Evolutionary conservation across 2,888 invertebrate genomes (phyloP).

Genomic region (Aporophyla lueneburgensis): DNA sequence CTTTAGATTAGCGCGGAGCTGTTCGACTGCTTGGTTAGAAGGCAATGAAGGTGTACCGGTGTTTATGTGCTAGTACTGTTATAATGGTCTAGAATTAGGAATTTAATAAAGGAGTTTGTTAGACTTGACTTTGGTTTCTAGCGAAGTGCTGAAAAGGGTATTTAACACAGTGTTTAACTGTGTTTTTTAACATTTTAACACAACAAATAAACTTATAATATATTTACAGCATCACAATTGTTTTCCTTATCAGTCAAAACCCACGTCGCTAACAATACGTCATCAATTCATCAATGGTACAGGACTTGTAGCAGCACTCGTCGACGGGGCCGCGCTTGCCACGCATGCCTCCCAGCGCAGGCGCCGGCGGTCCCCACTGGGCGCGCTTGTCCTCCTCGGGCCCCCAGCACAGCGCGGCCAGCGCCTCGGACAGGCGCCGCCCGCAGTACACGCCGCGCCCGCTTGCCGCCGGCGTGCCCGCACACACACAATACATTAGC

Average conservation of each 20-base stretch:
- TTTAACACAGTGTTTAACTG: too few species aligned
- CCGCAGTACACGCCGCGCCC: slow-evolving; percentile 52
- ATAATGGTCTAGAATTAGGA: not conserved
- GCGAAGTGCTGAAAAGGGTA: too few species aligned
- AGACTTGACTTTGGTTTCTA: not conserved
- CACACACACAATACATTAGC: slow-evolving; percentile 26
- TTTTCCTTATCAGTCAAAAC: not conserved
- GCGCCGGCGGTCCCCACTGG: slow-evolving; percentile 24
- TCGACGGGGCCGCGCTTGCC: slow-evolving; percentile 64
- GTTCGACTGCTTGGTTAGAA: slow-evolving; percentile 9
- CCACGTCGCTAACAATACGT: slow-evolving; percentile 60
- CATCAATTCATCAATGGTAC: slow-evolving; percentile 66
- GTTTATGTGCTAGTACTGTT: slow-evolving; percentile 9
- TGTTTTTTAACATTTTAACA: too few species aligned
- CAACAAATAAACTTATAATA: not conserved
- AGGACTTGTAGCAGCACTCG: slow-evolving; percentile 73
- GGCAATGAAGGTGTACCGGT: not conserved
- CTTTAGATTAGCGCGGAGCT: slow-evolving; percentile 13
- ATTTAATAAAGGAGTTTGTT: not conserved
- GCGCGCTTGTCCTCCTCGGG: slow-evolving; percentile 43
- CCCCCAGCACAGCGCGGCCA: slow-evolving; percentile 49
- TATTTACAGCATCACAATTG: slow-evolving; percentile 27
- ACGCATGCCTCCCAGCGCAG: slow-evolving; percentile 51
- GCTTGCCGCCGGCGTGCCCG: slow-evolving; percentile 1
- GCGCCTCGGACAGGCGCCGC: slow-evolving; percentile 29